A percentile compares a stretch with the other conserved stretches of the same genome.
These are phyloP conservation scores for Drosophila orena DNA, from an alignment of 1,140 invertebrate species.

Conservation along the genomic window DNA sequence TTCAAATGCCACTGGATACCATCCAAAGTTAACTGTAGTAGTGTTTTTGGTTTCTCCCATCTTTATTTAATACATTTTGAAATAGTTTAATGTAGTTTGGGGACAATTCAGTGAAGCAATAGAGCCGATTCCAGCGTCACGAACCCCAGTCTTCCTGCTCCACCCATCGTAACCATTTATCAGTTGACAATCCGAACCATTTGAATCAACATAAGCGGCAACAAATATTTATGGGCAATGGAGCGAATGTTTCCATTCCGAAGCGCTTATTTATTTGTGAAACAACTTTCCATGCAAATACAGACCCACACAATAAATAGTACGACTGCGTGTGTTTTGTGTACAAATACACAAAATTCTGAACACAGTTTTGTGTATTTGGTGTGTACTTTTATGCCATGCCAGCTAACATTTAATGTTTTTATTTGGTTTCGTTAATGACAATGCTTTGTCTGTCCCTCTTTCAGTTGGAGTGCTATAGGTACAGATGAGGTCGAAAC, in stretches of 20 bases:
- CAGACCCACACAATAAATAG: constrained; percentile 36
- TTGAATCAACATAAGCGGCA: constrained; percentile 68
- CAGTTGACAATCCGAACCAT: constrained; percentile 58
- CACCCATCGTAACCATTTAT: constrained; percentile 16
- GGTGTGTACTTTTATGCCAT: constrained; percentile 39
- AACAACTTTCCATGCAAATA: constrained; percentile 44
- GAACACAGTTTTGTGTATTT: constrained; percentile 39
- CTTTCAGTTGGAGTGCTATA: constrained; percentile 12
- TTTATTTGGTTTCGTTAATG: constrained; percentile 78
- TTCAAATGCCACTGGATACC: no score
- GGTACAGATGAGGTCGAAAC: not conserved
- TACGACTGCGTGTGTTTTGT: constrained; percentile 41
- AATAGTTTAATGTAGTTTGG: no score
- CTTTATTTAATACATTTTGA: no score
- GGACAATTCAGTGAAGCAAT: not conserved
- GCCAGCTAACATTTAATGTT: constrained; percentile 64
- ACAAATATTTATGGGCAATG: constrained; percentile 72
- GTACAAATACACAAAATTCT: constrained; percentile 58
- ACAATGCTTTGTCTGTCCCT: constrained; percentile 42
- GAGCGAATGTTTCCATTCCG: constrained; percentile 60
- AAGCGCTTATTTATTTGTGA: constrained; percentile 58
- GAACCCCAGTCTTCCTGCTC: not conserved
- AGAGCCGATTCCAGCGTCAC: not conserved
- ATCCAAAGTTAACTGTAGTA: no score
- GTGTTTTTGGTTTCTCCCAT: no score